These are phyloP conservation scores for Circaetus cinerascens DNA, from an alignment of 2,113 vertebrate genomes.

Conservation along the genomic window DNA sequence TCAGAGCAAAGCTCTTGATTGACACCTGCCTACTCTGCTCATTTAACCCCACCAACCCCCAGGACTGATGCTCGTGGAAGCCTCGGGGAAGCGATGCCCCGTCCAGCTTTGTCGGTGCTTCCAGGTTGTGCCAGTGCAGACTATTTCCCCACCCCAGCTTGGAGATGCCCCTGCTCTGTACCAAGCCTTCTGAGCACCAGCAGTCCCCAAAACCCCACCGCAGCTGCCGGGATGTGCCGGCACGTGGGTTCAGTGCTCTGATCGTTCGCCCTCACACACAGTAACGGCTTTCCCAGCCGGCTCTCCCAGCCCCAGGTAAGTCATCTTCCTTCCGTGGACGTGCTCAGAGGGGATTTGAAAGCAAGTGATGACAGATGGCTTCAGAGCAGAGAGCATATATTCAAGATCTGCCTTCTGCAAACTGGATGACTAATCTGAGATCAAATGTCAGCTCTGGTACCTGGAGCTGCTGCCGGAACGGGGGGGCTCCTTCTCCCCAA, in stretches of 20 bases:
- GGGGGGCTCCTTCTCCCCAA: neutral
- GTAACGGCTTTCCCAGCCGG: neutral
- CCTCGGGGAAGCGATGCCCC: accelerated
- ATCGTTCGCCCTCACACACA: accelerated
- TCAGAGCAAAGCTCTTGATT: neutral
- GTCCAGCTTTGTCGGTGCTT: neutral
- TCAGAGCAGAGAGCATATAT: conserved; percentile 31
- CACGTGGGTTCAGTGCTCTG: accelerated
- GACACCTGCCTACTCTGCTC: neutral
- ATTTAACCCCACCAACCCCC: neutral
- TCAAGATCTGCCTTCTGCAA: conserved; percentile 40
- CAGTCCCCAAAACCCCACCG: neutral
- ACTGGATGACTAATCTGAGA: conserved; percentile 33
- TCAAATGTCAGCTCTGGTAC: conserved; percentile 21
- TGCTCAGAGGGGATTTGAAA: conserved; percentile 17
- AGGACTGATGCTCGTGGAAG: neutral
- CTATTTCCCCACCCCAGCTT: neutral
- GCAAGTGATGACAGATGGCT: conserved; percentile 49
- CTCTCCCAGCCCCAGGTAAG: neutral
- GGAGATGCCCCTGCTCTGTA: neutral
- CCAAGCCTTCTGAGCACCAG: neutral
- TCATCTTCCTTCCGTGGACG: neutral
- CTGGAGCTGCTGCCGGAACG: neutral
- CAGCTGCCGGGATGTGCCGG: neutral
- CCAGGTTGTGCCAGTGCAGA: neutral